Conservation (phyloP, 1,140 invertebrate genomes). For the Psix sp. region DNA sequence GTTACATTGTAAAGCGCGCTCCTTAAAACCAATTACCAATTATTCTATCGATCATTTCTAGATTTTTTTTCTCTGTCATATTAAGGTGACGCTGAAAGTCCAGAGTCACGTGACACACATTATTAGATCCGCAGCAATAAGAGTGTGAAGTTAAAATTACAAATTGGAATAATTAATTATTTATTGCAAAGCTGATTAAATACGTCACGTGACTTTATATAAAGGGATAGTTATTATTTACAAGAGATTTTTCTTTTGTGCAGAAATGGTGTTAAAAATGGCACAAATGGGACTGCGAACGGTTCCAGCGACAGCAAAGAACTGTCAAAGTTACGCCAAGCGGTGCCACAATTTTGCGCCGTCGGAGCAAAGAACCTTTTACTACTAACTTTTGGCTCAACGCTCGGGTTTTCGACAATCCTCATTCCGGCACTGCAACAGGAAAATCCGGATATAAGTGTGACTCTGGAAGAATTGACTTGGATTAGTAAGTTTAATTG, state of each 20-base stretch:
- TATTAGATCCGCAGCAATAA: no score
- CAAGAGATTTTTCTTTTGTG: slow-evolving; percentile 11
- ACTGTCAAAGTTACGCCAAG: slow-evolving; percentile 74
- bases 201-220: no score
- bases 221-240: no score
- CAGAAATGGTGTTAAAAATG: slow-evolving; percentile 51
- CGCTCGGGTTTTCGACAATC: slow-evolving; percentile 86
- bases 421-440: slow-evolving; percentile 83
- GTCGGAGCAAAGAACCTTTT: slow-evolving; percentile 82
- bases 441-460: slow-evolving; percentile 75
- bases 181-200: no score
- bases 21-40: no score
- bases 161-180: no score
- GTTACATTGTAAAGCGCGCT: no score
- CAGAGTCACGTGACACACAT: no score
- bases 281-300: slow-evolving; percentile 38
- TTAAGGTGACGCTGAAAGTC: no score
- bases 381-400: slow-evolving; percentile 84
- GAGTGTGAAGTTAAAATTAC: no score
- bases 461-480: slow-evolving; percentile 82
- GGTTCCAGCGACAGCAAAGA: slow-evolving; percentile 16
- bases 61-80: no score
- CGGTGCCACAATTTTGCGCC: slow-evolving; percentile 80
- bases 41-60: no score
- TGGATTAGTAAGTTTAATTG: slow-evolving; percentile 82